Base-by-base conservation (phyloP, 1,140 invertebrate genomes). In the Hyles vespertilio region DNA sequence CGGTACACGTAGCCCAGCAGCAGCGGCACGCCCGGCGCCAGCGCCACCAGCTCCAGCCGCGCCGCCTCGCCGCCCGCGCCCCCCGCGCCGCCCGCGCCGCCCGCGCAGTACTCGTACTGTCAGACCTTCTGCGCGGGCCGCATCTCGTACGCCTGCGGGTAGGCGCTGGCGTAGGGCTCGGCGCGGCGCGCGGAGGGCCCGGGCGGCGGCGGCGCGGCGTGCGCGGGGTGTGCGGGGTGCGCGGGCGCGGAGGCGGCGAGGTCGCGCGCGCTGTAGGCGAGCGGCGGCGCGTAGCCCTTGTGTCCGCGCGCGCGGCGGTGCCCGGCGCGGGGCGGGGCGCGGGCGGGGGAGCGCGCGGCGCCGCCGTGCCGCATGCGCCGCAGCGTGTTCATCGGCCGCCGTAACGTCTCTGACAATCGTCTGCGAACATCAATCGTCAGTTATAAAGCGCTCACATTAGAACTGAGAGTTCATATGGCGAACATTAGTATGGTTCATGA, bases 361-460 rank as follows among this genome's bases (percentile, higher is more conserved):
- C 67, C 11, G 60, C 61, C 34, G 58, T 59, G 45, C 56, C 63
- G 60, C 71, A 40, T 22, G 56, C 56, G 47, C 48, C 12, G 54
- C 57, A 47, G 59, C 61, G 55, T 60, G 79, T 96, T 96, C 92
- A 97, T 97, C 10, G 96, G 96, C 65, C 95, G 92, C 47, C 96
- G 91, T 8, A 98, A 87, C 9, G 97, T 98, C 84, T 98, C 96
- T 65, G 94, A 95, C 61, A 98, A 92, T 59, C 96, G 92, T 65
- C 95, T 89, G 70, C 4, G 48, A 40, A 40, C 3, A 40, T 40
- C 3, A 1, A 40, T 40, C 22, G 22, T 22, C 2, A 22, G 22
- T 22, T 22, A 22, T 22, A 22, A 22, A 22, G 22, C 22, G 22
- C 1, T 22, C 22, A 22, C 22, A 22, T 22, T 22, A 1, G 22